Percentiles rank a stretch among this genome's conserved stretches.
These are phyloP conservation scores for Melieria picta DNA, from an alignment of 2,888 invertebrate genomes.

Conservation along the genomic window DNA sequence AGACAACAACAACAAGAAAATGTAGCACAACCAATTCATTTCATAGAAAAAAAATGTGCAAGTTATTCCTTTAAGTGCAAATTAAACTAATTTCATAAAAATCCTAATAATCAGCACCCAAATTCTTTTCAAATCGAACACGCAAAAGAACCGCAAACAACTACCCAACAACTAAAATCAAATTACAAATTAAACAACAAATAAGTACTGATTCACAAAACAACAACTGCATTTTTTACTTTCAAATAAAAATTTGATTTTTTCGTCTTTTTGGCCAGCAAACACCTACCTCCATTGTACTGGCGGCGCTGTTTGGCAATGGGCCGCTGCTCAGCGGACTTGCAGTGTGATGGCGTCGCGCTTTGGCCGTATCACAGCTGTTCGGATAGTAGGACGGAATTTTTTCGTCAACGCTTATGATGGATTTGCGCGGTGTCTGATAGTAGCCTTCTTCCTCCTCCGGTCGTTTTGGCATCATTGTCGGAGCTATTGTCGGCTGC, in stretches of 20 bases:
- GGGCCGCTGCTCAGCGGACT: slow-evolving; percentile 37
- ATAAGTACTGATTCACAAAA: slow-evolving; percentile 2
- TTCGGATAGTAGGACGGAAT: slow-evolving; percentile 66
- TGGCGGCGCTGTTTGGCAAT: slow-evolving; percentile 7
- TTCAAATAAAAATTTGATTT: too few relatives aligned
- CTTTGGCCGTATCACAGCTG: slow-evolving; percentile 59
- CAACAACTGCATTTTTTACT: slow-evolving; percentile 13
- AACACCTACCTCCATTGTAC: slow-evolving; percentile 38
- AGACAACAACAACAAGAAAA: too few relatives aligned
- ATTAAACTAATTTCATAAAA: too few relatives aligned
- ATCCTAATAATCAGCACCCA: too few relatives aligned
- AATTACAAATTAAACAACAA: not conserved
- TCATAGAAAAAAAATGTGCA: too few relatives aligned
- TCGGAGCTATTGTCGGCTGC: not conserved
- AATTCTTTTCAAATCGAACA: too few relatives aligned
- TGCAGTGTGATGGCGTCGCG: slow-evolving; percentile 51
- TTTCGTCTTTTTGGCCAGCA: too few relatives aligned
- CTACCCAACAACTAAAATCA: too few relatives aligned
- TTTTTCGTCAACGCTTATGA: slow-evolving; percentile 64
- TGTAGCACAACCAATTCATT: too few relatives aligned
- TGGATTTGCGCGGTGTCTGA: slow-evolving; percentile 61
- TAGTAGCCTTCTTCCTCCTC: slow-evolving; percentile 55
- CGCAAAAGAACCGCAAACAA: too few relatives aligned
- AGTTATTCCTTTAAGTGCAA: too few relatives aligned
- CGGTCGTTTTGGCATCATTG: not conserved